Evolutionary conservation across 2,113 vertebrate genomes (phyloP), one percentile per base, ranked within the genome.

Genomic region (Bujurquina vittata): DNA sequence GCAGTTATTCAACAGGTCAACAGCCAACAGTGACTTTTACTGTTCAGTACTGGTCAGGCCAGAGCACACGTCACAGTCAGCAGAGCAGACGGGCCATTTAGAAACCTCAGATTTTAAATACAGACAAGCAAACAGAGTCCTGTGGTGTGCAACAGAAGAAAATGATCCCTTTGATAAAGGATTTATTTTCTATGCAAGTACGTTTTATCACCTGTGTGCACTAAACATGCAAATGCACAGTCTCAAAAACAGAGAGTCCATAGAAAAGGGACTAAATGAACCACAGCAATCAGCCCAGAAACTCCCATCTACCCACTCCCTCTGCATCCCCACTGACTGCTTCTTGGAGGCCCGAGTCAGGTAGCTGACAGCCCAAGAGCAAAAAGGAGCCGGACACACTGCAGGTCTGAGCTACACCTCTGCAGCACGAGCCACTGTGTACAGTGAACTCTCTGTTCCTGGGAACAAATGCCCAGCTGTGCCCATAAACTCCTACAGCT

Each of bases 221-320:
- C 57, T 23, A 5, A 18, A 2, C 37, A 35, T 18, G 4, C 20
- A 37, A 56, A 18, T 11, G 49, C 4, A 23, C 22, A 15, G 10
- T 33, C 22, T 57, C 10, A 60, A 20, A 63, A 55, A 90, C 23
- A 88, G 80, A 84, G 63, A 29, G 1, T 77, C 46, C 72, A 83
- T 80, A 59, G 69, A 84, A 84, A 77, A 63, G n/a, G 26, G 54
- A 63, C 20, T 60, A 62, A 89, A 81, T 86, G 49, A 88, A 54
- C n/a, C 18, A 3, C 3, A 40, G 79, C 58, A 26, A 29, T 46
- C 11, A 29, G 55, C 11, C 7, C 7, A 55, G 62, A 72, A 58
- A 14, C 26, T 23, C 52, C 60, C 59, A 55, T 54, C 46, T 75
- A 12, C 55, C 56, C 18, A 15, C 35, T 4, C 0, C 52, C 52